phyloP scores from a whole-genome alignment of 1,140 invertebrate genomes.

The Idris sp. region DNA sequence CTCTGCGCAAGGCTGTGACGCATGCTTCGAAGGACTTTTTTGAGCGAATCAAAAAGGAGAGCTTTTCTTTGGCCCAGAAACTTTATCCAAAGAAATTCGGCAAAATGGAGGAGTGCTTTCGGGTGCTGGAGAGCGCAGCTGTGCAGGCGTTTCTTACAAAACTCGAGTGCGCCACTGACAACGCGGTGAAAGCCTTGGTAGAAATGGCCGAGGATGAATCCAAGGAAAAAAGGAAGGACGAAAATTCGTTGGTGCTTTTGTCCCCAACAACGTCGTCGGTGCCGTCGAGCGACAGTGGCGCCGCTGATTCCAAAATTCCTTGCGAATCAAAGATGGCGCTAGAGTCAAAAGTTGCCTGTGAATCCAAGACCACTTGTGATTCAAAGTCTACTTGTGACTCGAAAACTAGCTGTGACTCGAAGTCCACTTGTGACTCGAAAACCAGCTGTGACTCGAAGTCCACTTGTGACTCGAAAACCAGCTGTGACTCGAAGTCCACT shows the following conservation, averaged over 20 bases:
- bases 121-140: slow-evolving; percentile 69
- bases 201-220: slow-evolving; percentile 77
- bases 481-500: too few species aligned
- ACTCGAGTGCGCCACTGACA: slow-evolving; percentile 74
- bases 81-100: slow-evolving; percentile 66
- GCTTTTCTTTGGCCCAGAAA: slow-evolving; percentile 68
- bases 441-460: too few species aligned
- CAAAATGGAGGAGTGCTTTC: slow-evolving; percentile 61
- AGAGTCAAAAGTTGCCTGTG: too few species aligned
- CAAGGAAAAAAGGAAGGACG: slow-evolving; percentile 67
- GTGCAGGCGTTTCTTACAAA: slow-evolving; percentile 70
- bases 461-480: too few species aligned
- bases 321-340: too few species aligned
- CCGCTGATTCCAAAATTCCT: too few species aligned
- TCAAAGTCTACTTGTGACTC: too few species aligned
- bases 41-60: slow-evolving; percentile 72
- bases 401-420: too few species aligned
- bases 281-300: slow-evolving; percentile 49
- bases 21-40: slow-evolving; percentile 73
- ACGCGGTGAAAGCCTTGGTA: slow-evolving; percentile 75
- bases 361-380: too few species aligned
- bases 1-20: slow-evolving; percentile 69
- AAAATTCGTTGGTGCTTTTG: slow-evolving; percentile 23
- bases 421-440: too few species aligned
- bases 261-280: slow-evolving; percentile 37